These are phyloP conservation scores for Corythornis vintsioides DNA, from an alignment of 2,113 vertebrate genomes.

Conservation along the genomic window DNA sequence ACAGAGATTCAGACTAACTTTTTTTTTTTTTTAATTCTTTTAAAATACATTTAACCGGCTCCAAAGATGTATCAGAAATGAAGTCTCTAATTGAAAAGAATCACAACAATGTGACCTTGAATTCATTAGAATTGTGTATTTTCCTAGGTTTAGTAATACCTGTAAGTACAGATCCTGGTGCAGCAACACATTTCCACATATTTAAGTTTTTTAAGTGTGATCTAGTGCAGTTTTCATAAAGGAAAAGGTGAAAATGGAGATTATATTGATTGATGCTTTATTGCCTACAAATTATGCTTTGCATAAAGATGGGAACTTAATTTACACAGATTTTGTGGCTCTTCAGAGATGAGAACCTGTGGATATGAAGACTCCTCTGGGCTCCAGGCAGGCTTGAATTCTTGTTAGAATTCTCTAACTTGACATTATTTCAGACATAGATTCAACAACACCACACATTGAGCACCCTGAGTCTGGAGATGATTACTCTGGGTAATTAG, in stretches of 20 bases:
- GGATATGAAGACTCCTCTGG: background rate
- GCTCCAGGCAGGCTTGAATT: background rate
- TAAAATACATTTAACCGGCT: background rate
- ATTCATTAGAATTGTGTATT: background rate
- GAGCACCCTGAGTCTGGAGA: background rate
- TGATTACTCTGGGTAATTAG: background rate
- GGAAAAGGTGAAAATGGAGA: background rate
- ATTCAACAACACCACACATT: background rate
- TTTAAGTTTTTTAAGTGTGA: background rate
- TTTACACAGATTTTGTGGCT: background rate
- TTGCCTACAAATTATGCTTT: background rate
- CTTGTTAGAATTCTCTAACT: background rate
- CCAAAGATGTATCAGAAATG: background rate
- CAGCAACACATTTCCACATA: background rate
- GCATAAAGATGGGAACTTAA: background rate
- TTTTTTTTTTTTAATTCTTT: background rate
- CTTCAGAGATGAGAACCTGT: background rate
- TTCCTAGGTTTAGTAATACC: background rate
- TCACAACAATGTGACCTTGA: accelerated
- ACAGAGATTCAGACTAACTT: background rate
- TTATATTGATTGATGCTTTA: background rate
- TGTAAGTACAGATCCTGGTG: background rate
- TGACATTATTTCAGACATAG: background rate
- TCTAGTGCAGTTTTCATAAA: background rate
- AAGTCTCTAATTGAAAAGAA: background rate